phyloP scores from a whole-genome alignment of 2,113 vertebrate genomes.

The Chlorocebus sabaeus region DNA sequence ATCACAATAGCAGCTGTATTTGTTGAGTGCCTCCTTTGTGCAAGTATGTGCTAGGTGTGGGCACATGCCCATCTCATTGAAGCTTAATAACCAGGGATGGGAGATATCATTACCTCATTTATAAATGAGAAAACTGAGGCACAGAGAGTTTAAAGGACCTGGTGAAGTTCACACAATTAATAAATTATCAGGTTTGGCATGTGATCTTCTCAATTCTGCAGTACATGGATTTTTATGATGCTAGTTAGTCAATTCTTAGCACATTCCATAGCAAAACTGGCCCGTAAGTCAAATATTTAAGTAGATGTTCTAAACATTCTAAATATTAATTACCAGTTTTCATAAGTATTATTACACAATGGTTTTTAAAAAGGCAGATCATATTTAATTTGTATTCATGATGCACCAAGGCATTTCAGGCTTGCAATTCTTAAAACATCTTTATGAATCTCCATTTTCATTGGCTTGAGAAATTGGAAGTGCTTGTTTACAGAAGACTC shows the following conservation, averaged over 20 bases:
- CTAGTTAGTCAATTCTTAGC: background rate
- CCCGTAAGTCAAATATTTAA: background rate
- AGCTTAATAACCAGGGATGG: background rate
- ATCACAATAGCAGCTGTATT: background rate
- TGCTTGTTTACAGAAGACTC: constrained; percentile 5
- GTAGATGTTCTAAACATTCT: background rate
- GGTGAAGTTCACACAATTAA: background rate
- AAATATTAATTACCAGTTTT: constrained; percentile 15
- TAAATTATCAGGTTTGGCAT: background rate
- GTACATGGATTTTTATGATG: background rate
- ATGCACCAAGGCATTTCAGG: background rate
- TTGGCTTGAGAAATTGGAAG: constrained; percentile 32
- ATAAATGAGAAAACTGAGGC: background rate
- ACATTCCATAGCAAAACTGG: background rate
- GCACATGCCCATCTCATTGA: background rate
- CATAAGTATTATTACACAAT: background rate
- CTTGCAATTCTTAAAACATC: background rate
- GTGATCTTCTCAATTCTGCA: background rate
- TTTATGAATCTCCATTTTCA: background rate
- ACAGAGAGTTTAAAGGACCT: background rate
- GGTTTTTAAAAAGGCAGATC: background rate
- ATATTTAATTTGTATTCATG: constrained; percentile 2
- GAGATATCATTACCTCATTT: background rate
- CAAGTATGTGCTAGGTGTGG: no score
- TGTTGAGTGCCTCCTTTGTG: background rate